These are phyloP conservation scores for Ceratina australensis DNA, from an alignment of 1,140 invertebrate species.

Conservation along the genomic window DNA sequence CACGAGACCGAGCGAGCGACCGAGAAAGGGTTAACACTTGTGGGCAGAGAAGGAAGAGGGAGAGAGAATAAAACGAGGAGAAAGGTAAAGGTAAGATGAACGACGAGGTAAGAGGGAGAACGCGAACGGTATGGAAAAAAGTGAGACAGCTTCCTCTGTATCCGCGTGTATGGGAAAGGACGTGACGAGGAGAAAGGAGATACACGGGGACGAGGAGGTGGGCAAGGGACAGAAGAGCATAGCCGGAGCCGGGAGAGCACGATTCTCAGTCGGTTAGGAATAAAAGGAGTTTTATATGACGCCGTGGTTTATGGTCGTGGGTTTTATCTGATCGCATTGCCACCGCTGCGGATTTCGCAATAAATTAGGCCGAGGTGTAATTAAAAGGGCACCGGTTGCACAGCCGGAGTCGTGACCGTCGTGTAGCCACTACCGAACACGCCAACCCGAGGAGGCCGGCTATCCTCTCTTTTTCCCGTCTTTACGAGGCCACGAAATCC, in stretches of 20 bases:
- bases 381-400: conserved; percentile 72
- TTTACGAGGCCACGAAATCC: conserved; percentile 47
- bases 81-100: conserved; percentile 1
- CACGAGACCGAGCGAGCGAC: conserved; percentile 63
- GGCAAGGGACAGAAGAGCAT: background rate
- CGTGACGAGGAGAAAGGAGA: conserved; percentile 43
- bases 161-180: conserved; percentile 65
- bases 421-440: conserved; percentile 60
- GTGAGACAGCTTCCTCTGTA: conserved; percentile 43
- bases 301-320: conserved; percentile 74
- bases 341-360: conserved; percentile 75
- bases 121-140: conserved; percentile 37
- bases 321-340: conserved; percentile 76
- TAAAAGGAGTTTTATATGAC: conserved; percentile 75
- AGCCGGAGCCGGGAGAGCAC: conserved; percentile 48
- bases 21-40: conserved; percentile 12
- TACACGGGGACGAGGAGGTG: background rate
- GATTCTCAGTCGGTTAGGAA: conserved; percentile 63
- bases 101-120: conserved; percentile 18
- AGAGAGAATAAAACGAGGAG: background rate
- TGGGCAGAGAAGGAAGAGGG: conserved; percentile 5
- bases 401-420: conserved; percentile 48
- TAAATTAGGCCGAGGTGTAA: conserved; percentile 74
- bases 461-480: conserved; percentile 21
- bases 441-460: background rate